Conservation (phyloP, 2,797 vertebrate genomes). For the Natrix natrix region DNA sequence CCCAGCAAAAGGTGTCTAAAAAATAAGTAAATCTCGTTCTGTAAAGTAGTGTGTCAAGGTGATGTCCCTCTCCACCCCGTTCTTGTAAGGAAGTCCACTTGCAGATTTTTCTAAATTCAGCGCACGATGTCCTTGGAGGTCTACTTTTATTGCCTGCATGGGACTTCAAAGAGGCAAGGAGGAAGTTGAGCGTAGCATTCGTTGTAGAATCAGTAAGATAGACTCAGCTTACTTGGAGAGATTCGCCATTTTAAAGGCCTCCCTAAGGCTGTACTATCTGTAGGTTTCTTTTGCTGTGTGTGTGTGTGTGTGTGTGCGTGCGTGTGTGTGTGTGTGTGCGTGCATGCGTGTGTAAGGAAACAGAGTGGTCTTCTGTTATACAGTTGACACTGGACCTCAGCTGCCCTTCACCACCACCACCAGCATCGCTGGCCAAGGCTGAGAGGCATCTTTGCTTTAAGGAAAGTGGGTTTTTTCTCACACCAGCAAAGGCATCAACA, state of each 20-base stretch:
- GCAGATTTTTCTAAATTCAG: background rate
- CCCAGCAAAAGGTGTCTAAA: background rate
- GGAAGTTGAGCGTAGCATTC: background rate
- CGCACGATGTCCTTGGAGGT: too few relatives aligned
- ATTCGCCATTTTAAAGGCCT: background rate
- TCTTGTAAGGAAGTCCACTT: background rate
- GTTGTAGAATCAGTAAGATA: background rate
- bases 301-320: conserved; percentile 19
- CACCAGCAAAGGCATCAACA: background rate
- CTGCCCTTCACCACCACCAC: background rate
- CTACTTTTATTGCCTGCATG: background rate
- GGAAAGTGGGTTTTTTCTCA: background rate
- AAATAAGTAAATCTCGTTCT: background rate
- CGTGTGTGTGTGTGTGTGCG: conserved; percentile 38
- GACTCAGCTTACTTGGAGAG: background rate
- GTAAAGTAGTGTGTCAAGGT: background rate
- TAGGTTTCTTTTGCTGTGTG: conserved; percentile 56
- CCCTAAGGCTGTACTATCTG: conserved; percentile 36
- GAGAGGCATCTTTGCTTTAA: background rate
- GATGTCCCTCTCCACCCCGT: background rate
- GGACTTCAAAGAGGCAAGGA: background rate
- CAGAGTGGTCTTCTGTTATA: background rate
- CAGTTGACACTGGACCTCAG: background rate
- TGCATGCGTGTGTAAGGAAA: conserved; percentile 64
- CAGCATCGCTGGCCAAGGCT: background rate